Evolutionary conservation across 2,113 vertebrate genomes (phyloP).

Genomic region (Phalacrocorax aristotelis): DNA sequence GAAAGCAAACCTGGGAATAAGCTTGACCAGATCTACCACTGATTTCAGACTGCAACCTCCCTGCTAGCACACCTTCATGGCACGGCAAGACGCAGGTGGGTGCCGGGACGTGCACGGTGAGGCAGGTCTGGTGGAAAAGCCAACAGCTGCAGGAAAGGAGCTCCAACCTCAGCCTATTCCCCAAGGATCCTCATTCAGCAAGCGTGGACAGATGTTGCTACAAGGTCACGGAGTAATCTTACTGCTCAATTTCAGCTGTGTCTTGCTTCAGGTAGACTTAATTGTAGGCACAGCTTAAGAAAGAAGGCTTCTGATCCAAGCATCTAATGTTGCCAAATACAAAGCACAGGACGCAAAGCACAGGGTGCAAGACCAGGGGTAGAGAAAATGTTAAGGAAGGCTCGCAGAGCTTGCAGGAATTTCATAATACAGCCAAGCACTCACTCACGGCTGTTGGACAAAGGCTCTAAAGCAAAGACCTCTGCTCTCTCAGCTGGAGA

Average conservation of each 20-base stretch:
- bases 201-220: accelerated
- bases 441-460: neutral
- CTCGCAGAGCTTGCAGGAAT: neutral
- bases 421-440: neutral
- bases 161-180: neutral
- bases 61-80: neutral
- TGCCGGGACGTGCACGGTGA: accelerated
- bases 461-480: neutral
- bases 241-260: neutral
- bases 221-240: neutral
- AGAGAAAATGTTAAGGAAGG: neutral
- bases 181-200: neutral
- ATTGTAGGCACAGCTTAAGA: neutral
- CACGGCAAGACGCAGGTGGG: neutral
- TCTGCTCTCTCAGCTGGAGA: neutral
- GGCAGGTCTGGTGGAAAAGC: neutral
- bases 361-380: neutral
- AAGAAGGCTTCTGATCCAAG: neutral
- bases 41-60: neutral
- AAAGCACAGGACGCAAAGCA: neutral
- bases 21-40: neutral
- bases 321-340: neutral
- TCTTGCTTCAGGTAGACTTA: neutral
- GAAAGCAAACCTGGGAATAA: neutral
- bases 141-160: neutral